Conservation (phyloP, 2,888 invertebrate genomes). For the Orthosia cruda region DNA sequence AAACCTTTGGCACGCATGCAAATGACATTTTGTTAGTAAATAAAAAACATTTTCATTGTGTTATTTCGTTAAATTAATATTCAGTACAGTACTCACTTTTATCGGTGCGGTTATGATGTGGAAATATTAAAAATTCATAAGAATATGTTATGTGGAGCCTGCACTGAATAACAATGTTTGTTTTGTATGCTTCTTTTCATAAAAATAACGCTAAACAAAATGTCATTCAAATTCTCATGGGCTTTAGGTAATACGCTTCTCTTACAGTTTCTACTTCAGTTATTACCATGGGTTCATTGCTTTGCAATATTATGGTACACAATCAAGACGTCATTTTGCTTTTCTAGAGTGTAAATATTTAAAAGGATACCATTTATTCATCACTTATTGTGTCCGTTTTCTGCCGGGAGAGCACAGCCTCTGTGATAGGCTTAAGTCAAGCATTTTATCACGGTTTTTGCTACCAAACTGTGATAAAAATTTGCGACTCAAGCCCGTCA, state of each 20-base stretch:
- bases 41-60: neutral
- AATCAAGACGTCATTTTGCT: too few species aligned
- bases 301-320: too few species aligned
- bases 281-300: too few species aligned
- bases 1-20: neutral
- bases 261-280: too few species aligned
- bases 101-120: slow-evolving; percentile 35
- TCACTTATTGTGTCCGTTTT: too few species aligned
- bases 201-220: neutral
- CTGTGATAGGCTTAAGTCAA: too few species aligned
- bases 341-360: too few species aligned
- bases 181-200: neutral
- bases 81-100: slow-evolving; percentile 33
- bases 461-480: too few species aligned
- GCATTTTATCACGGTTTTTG: too few species aligned
- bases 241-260: neutral
- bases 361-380: too few species aligned
- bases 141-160: slow-evolving; percentile 8
- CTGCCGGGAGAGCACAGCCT: too few species aligned
- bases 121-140: slow-evolving; percentile 49
- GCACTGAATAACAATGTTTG: slow-evolving; percentile 40
- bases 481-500: too few species aligned
- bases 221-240: neutral
- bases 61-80: slow-evolving; percentile 31
- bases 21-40: slow-evolving; percentile 16